A percentile compares a stretch with the other conserved stretches of the same genome.
Evolutionary conservation across 1,140 invertebrate genomes (phyloP).

Genomic region (Pseudomyrmex pallidus): DNA sequence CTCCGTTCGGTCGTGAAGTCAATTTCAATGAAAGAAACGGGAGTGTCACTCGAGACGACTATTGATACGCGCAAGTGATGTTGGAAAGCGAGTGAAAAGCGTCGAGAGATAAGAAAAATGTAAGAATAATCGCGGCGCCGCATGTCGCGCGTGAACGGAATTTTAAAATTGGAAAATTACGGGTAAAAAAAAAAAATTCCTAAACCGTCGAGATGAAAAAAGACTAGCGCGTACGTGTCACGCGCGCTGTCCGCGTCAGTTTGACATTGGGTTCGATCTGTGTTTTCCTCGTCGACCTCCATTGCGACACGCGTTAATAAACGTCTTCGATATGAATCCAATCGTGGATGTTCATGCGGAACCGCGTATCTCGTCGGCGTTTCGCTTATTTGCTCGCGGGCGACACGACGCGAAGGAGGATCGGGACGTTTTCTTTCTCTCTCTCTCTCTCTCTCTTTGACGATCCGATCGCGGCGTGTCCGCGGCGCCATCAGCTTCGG

Average conservation of each 20-base stretch:
- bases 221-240: no score
- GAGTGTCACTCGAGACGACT: no score
- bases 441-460: not conserved
- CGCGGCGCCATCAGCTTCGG: constrained; percentile 36
- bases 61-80: no score
- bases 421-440: no score
- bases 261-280: not conserved
- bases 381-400: not conserved
- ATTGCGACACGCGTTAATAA: not conserved
- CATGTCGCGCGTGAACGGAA: not conserved
- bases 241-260: no score
- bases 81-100: no score
- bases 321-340: not conserved
- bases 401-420: not conserved
- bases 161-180: constrained; percentile 11
- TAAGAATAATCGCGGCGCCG: not conserved
- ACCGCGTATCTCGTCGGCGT: not conserved
- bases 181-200: no score
- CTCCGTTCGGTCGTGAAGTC: no score
- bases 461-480: constrained; percentile 20
- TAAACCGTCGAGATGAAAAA: no score
- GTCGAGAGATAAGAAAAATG: no score
- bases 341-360: constrained; percentile 10
- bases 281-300: constrained; percentile 4
- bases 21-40: no score